phyloP scores from a whole-genome alignment of 1,140 invertebrate species.

The Zaprionus tsacasi region DNA sequence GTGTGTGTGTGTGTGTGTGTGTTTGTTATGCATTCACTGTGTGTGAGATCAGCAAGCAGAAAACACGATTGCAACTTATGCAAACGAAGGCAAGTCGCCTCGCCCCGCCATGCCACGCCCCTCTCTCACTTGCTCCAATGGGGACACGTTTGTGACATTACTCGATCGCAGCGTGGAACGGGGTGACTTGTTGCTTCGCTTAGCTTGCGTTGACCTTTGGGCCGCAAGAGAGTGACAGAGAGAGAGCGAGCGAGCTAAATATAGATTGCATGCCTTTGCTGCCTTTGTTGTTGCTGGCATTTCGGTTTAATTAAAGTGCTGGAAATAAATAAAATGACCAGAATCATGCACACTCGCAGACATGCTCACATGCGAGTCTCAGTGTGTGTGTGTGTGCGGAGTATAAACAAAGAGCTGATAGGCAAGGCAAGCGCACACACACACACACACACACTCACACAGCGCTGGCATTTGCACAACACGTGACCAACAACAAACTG shows the following conservation, averaged over 20 bases:
- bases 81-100: conserved; percentile 11
- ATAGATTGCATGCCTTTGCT: conserved; percentile 46
- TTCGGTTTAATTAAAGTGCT: conserved; percentile 66
- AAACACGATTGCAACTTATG: conserved; percentile 49
- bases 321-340: conserved; percentile 50
- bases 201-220: conserved; percentile 29
- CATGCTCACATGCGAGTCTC: background rate
- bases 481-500: conserved; percentile 79
- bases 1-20: background rate
- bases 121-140: too few species aligned
- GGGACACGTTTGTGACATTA: conserved; percentile 63
- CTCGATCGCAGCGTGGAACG: conserved; percentile 29
- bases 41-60: conserved; percentile 50
- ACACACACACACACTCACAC: conserved; percentile 10
- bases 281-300: conserved; percentile 42
- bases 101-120: background rate
- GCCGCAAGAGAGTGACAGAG: background rate
- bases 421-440: conserved; percentile 14
- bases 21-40: background rate
- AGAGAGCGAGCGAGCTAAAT: conserved; percentile 43
- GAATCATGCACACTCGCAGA: conserved; percentile 25
- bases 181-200: conserved; percentile 43
- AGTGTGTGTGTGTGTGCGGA: background rate
- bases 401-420: conserved; percentile 56
- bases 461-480: conserved; percentile 69